Evolutionary conservation across 2,113 vertebrate species (phyloP), one percentile per base, ranked within the genome.

Genomic region (Apistogramma diplotaenia): DNA sequence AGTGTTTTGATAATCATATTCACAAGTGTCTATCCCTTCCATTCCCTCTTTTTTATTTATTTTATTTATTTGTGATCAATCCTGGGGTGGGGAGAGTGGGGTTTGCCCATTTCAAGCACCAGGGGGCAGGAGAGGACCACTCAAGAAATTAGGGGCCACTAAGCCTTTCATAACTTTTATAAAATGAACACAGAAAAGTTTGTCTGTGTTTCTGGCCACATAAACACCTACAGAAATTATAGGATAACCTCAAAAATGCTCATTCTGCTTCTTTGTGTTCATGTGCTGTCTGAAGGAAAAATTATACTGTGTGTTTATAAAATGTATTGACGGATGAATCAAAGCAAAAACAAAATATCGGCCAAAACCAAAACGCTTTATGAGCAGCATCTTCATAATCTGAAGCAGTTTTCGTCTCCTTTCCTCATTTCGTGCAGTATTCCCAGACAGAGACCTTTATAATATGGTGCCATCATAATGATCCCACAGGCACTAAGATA

Each of bases 71-170:
- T n/a, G 33, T 15, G 13, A 43, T 43, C 54, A 57, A 54, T 6
- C 60, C 25, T 6, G 6, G 33, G 13, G 12, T 5, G 23, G 13
- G 12, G 23, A 11, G 12, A 37, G 15, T 23, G 31, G 70, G 16
- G 3, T 25, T 29, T 76, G 19, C 59, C 8, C 1, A 19, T 71
- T 0, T 49, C 8, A 4, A 60, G 4, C 92, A 87, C 89, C 85
- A 93, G 93, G 78, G 84, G 91, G 91, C 91, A 92, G 93, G 10
- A 91, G 82, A 86, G 79, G 73, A 37, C 83, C 88, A 75, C 49
- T 80, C 33, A 1, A 18, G 71, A 61, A 40, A 8, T 51, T 6
- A 58, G 29, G 8, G 53, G 33, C 31, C 11, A 60, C 15, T 55
- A 13, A n/a, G 18, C 16, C 67, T 55, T 16, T 18, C 2, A 25